Evolutionary conservation across 2,888 invertebrate genomes (phyloP).

Genomic region (Polydrusus cervinus): DNA sequence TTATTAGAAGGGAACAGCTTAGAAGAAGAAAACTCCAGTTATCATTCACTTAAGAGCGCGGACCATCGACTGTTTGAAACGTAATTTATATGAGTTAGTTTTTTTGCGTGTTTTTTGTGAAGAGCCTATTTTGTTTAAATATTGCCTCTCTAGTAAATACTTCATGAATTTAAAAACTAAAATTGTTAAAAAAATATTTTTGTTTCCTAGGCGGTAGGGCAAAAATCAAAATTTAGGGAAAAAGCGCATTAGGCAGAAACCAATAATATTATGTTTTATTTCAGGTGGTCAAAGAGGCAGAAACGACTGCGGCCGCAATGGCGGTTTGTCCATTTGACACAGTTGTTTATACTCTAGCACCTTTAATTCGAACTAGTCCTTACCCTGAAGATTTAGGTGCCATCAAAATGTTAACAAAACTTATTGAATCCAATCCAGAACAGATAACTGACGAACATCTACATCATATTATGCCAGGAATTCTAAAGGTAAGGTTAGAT

Average conservation of each 20-base stretch:
- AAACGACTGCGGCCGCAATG: conserved; percentile 81
- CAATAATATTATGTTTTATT: conserved; percentile 45
- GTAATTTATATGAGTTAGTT: too few species aligned
- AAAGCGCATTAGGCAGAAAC: background rate
- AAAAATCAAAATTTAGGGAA: too few species aligned
- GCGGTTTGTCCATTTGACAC: conserved; percentile 86
- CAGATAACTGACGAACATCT: conserved; percentile 85
- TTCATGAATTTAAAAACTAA: too few species aligned
- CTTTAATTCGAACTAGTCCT: conserved; percentile 90
- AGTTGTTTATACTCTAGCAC: conserved; percentile 79
- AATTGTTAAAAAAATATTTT: too few species aligned
- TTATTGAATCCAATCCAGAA: conserved; percentile 84
- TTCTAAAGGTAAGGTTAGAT: conserved; percentile 82
- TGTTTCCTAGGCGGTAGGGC: too few species aligned
- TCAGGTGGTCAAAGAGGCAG: conserved; percentile 88
- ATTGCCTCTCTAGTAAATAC: too few species aligned
- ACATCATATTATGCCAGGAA: conserved; percentile 88
- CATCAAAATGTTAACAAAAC: conserved; percentile 91
- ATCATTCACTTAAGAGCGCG: too few species aligned
- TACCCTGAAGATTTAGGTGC: conserved; percentile 93
- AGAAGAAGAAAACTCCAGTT: too few species aligned
- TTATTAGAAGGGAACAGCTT: too few species aligned
- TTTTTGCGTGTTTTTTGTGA: too few species aligned
- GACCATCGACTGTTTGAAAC: too few species aligned
- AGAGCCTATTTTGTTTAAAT: too few species aligned